These are phyloP conservation scores for Podarcis muralis DNA, from an alignment of 2,113 vertebrate species.

Conservation along the genomic window DNA sequence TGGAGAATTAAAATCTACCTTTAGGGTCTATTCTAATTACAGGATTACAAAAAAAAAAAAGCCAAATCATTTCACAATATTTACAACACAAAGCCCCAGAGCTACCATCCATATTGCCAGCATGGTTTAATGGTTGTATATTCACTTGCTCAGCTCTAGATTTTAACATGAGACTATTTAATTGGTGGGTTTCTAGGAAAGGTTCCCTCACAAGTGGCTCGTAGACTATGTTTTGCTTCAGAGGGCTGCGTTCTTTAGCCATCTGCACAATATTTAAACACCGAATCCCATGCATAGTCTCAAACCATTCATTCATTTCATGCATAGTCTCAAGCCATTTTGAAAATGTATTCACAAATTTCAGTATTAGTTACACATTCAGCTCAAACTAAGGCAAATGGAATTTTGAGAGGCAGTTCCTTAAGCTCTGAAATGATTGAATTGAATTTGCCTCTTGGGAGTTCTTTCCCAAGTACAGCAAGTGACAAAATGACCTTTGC, in stretches of 20 bases:
- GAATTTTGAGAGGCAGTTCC: conserved; percentile 25
- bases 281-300: conserved; percentile 40
- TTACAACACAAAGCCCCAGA: conserved; percentile 32
- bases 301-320: conserved; percentile 54
- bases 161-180: conserved; percentile 16
- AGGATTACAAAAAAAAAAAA: conserved; percentile 38
- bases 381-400: conserved; percentile 34
- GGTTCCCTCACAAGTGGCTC: conserved; percentile 23
- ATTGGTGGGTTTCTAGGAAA: conserved; percentile 35
- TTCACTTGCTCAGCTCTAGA: conserved; percentile 30
- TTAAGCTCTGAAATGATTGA: not conserved
- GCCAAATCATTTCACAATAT: conserved; percentile 41
- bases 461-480: not conserved
- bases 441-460: not conserved
- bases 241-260: conserved; percentile 48
- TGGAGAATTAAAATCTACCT: conserved; percentile 36
- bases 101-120: conserved; percentile 5
- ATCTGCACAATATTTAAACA: conserved; percentile 42
- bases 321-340: conserved; percentile 55
- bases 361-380: conserved; percentile 45
- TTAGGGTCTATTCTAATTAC: conserved; percentile 44
- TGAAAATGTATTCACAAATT: conserved; percentile 55
- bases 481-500: not conserved
- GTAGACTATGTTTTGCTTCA: conserved; percentile 48
- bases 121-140: conserved; percentile 9